Conservation (phyloP, 2,888 invertebrate genomes). For the Trissonchulus latispiculum region DNA sequence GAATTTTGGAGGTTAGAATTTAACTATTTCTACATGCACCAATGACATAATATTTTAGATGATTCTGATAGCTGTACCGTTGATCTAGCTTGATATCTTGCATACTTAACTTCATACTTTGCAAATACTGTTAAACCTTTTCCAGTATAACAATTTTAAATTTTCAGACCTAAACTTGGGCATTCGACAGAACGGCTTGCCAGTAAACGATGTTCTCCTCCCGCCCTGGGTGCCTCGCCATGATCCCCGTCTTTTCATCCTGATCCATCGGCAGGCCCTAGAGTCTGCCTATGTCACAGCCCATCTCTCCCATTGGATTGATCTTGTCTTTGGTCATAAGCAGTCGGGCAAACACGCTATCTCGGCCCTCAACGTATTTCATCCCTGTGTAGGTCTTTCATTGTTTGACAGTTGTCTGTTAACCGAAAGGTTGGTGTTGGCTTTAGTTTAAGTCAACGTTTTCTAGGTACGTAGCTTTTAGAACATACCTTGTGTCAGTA, state of each 20-base stretch:
- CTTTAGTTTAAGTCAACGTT: no score
- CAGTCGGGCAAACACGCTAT: constrained; percentile 62
- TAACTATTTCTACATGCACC: no score
- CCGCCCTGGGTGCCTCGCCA: constrained; percentile 86
- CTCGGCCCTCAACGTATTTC: constrained; percentile 91
- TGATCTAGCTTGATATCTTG: no score
- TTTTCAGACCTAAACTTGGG: constrained; percentile 52
- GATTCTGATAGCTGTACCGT: no score
- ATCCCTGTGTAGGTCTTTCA: constrained; percentile 54
- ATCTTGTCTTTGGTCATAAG: constrained; percentile 91
- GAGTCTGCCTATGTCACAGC: constrained; percentile 93
- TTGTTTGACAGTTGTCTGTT: no score
- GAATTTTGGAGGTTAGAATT: constrained; percentile 33
- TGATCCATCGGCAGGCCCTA: constrained; percentile 74
- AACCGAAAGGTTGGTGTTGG: no score
- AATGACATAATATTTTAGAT: no score
- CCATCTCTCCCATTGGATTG: constrained; percentile 95
- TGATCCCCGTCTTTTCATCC: constrained; percentile 86
- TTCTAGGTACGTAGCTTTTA: no score
- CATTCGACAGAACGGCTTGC: constrained; percentile 84
- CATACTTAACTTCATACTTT: no score
- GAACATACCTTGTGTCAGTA: no score
- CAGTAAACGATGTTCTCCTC: constrained; percentile 74
- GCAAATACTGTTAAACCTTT: no score
- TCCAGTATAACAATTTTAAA: no score